Base-by-base conservation (phyloP, 2,113 vertebrate species). In the Rhipidura dahli region DNA sequence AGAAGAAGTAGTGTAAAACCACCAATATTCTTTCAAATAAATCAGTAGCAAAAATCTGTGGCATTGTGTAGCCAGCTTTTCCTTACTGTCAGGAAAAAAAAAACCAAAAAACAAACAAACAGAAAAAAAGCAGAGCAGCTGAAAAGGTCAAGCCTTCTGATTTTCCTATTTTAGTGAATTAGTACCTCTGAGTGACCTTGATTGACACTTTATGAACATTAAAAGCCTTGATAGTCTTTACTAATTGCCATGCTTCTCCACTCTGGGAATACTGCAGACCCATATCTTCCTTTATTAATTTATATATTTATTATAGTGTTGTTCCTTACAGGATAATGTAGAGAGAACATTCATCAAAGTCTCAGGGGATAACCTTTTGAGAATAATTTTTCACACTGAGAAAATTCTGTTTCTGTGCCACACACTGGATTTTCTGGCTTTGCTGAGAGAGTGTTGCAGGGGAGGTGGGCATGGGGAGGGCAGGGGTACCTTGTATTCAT, bases 141-240 rank as follows among this genome's bases (percentile, higher is more conserved):
- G 75, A 80, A 96, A 89, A 86, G 37, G 68, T 81, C 49, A 89
- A 78, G 40, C 42, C 28, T 87, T 82, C 60, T 73, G 63, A 70
- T 88, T 91, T 90, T 92, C 68, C 26, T 64, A 42, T 94, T 85
- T 94, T 75, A 75, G 68, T 78, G 72, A 89, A 90, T 83, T 92
- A 93, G 44, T 51, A 89, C 26, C 28, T 23, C 15, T 82, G 19
- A 88, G 40, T 71, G 88, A 89, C 83, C 85, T 71, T 95, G 88
- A 89, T 45, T 73, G 76, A 75, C 79, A 78, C 11, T 73, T 95
- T 68, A 83, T 59, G 49, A 85, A 69, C 92, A 83, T 61, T 94
- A 78, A 57, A 39, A 77, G 79, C 73, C n/a, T 93, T 72, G 60
- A 87, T 69, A 93, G 45, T 68, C 79, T 89, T 94, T 60, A 53